Base-by-base conservation (phyloP, 2,113 vertebrate genomes). In the Percopsis transmontana region DNA sequence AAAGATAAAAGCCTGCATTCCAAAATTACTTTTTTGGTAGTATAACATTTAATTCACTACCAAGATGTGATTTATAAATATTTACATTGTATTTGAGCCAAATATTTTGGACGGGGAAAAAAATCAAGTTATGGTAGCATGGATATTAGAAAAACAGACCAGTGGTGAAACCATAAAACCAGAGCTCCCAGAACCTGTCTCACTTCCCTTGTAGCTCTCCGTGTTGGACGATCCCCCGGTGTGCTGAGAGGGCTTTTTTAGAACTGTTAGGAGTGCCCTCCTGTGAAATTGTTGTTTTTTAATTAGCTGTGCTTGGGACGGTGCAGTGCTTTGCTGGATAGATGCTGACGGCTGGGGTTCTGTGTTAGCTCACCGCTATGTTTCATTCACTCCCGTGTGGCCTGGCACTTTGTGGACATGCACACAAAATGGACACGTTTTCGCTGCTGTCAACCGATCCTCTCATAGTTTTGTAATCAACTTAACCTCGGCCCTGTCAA, bases 241-340 rank as follows among this genome's bases (percentile, higher is more conserved):
- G 92, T 91, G 92, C 91, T 92, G 91, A 92, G 91, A 84, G 86
- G 61, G 88, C 74, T 89, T 83, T 90, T 90, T 92, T 82, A 83
- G 76, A 86, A 81, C 65, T 74, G 72, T 89, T 90, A 87, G 86
- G 85, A 88, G 84, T 84, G 81, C 85, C 90, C 90, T 90, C 87
- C 84, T 89, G 85, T 89, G 87, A 90, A 91, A 86, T 87, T 92
- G 88, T 92, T 93, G 89, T 92, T 92, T 92, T 92, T 93, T 93
- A 93, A 93, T 93, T 93, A 92, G 88, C 85, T 66, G 70, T 85
- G 84, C 84, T 90, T 60, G 77, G 87, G 82, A 86, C 85, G 74
- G 70, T 62, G 83, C 80, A 69, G 72, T 76, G 51, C 63, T 84
- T 81, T 65, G 71, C 56, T 20, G 71, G 65, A 78, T 82, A 88